These are phyloP conservation scores for Eupsilia transversa DNA, from an alignment of 2,888 invertebrate species.

Conservation along the genomic window DNA sequence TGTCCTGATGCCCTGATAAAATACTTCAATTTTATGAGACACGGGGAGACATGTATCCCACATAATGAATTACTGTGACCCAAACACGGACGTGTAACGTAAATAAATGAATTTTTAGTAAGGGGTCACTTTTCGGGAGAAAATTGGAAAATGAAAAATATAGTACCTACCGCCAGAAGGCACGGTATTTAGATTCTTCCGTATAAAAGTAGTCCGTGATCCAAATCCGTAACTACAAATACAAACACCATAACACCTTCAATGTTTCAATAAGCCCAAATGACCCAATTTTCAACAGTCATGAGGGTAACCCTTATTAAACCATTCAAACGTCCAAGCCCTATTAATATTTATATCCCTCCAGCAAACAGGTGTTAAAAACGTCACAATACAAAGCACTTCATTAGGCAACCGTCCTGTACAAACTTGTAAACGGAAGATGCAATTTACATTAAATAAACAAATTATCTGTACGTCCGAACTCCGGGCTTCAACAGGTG, in stretches of 20 bases:
- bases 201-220: neutral
- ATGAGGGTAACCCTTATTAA: constrained; percentile 40
- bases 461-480: constrained; percentile 79
- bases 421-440: constrained; percentile 74
- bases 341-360: constrained; percentile 61
- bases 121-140: no score
- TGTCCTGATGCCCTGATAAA: constrained; percentile 21
- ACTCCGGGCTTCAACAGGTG: constrained; percentile 82
- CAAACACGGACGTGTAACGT: no score
- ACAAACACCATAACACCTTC: neutral
- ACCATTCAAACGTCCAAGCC: constrained; percentile 34
- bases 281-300: constrained; percentile 8
- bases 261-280: constrained; percentile 23
- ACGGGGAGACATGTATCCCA: no score
- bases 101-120: no score
- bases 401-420: constrained; percentile 73
- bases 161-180: neutral
- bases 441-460: constrained; percentile 84
- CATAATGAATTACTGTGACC: no score
- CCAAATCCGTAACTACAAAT: neutral
- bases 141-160: no score
- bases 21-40: constrained; percentile 26
- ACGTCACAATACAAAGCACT: constrained; percentile 68
- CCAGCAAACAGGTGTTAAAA: constrained; percentile 62
- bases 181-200: neutral